These are phyloP conservation scores for Bungarus multicinctus DNA, from an alignment of 2,113 vertebrate species.

Conservation along the genomic window DNA sequence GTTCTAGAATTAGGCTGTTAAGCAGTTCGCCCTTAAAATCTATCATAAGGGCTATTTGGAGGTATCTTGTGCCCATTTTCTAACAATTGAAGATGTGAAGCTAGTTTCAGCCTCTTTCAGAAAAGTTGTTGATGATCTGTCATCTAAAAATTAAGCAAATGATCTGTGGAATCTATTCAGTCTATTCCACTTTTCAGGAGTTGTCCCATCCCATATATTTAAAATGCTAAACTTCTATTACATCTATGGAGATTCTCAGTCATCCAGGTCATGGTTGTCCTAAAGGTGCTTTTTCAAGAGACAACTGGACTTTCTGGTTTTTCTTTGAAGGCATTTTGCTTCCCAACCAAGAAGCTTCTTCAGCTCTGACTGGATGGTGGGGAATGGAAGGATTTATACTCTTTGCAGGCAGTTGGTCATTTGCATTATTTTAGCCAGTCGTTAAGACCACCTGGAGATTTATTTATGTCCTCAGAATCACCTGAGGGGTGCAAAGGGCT, in stretches of 20 bases:
- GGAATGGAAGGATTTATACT: no score
- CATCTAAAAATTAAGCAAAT: not conserved
- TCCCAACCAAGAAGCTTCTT: no score
- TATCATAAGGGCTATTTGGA: not conserved
- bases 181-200: not conserved
- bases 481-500: no score
- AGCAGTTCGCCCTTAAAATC: not conserved
- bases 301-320: no score
- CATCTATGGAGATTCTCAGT: not conserved
- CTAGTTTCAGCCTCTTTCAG: not conserved
- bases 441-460: no score
- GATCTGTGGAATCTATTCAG: not conserved
- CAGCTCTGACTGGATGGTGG: no score
- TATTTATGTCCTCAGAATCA: no score
- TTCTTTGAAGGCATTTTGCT: no score
- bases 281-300: no score
- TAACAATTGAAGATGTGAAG: not conserved
- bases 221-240: not conserved
- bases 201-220: not conserved
- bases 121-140: not conserved
- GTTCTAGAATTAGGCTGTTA: not conserved
- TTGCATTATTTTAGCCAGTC: no score
- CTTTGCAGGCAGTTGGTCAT: no score
- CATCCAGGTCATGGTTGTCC: no score
- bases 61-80: not conserved